A percentile compares a stretch with the other conserved stretches of the same genome.
These are phyloP conservation scores for Drusus annulatus DNA, from an alignment of 1,140 invertebrate species.

Conservation along the genomic window DNA sequence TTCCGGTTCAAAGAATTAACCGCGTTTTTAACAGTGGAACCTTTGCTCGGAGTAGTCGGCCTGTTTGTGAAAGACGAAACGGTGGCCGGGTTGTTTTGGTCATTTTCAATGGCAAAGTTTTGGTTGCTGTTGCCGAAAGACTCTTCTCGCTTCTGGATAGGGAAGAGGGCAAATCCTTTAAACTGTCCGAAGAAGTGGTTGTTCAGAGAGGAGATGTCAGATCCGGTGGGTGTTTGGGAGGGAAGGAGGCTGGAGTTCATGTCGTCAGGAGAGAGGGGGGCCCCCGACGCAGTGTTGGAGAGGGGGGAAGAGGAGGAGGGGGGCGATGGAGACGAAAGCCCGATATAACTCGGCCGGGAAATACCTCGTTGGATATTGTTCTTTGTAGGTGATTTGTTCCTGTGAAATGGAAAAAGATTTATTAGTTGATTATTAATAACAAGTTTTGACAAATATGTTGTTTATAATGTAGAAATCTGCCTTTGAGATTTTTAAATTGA, in stretches of 20 bases:
- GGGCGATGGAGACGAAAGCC: conserved; percentile 61
- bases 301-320: conserved; percentile 64
- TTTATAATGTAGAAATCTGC: too few relatives aligned
- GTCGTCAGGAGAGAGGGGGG: conserved; percentile 73
- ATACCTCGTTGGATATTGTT: conserved; percentile 65
- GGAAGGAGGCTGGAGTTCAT: conserved; percentile 75
- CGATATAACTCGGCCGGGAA: conserved; percentile 67
- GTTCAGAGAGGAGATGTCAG: conserved; percentile 71
- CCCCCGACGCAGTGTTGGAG: conserved; percentile 58
- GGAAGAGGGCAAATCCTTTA: conserved; percentile 85
- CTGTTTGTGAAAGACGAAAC: conserved; percentile 43
- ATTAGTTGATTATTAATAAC: background rate
- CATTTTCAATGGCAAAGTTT: conserved; percentile 56
- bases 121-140: conserved; percentile 59
- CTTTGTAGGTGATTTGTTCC: conserved; percentile 68
- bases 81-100: conserved; percentile 35
- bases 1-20: conserved; percentile 46
- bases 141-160: conserved; percentile 72
- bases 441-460: too few relatives aligned
- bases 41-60: conserved; percentile 31
- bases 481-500: too few relatives aligned
- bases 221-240: conserved; percentile 69
- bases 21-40: conserved; percentile 49
- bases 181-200: conserved; percentile 86
- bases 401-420: conserved; percentile 48